phyloP scores from a whole-genome alignment of 2,797 vertebrate genomes.

The Tenualosa ilisha region DNA sequence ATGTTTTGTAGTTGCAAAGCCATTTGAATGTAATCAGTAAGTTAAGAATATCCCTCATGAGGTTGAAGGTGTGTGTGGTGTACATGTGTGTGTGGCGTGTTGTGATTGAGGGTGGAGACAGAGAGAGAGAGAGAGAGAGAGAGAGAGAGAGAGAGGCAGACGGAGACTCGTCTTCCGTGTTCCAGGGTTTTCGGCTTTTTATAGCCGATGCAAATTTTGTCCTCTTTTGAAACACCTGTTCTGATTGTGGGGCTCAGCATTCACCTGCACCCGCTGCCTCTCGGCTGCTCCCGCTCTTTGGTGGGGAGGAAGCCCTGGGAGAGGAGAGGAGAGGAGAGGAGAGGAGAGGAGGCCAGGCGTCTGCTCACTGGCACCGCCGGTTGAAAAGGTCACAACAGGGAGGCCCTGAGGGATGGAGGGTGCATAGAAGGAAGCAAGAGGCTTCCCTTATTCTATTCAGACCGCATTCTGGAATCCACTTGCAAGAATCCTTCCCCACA shows the following conservation, averaged over 20 bases:
- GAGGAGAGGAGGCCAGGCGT: too few species aligned
- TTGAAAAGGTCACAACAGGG: constrained; percentile 10
- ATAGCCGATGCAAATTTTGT: constrained; percentile 59
- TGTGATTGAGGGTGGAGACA: not conserved
- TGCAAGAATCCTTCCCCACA: not conserved
- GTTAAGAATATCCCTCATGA: constrained; percentile 22
- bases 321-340: too few species aligned
- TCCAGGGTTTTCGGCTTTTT: constrained; percentile 52
- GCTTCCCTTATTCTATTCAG: not conserved
- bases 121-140: not conserved
- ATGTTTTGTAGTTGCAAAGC: constrained; percentile 41
- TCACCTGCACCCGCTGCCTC: not conserved
- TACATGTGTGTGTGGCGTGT: not conserved
- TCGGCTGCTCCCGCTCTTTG: not conserved
- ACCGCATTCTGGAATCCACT: not conserved
- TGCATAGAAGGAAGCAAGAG: not conserved
- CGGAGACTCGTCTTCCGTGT: constrained; percentile 48
- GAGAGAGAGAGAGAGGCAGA: not conserved
- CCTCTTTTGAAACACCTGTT: constrained; percentile 49
- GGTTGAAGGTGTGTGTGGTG: not conserved
- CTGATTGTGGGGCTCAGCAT: constrained; percentile 36
- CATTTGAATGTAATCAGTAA: constrained; percentile 46
- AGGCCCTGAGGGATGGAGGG: not conserved
- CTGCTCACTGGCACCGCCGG: not conserved
- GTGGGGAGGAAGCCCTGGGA: not conserved